phyloP scores from a whole-genome alignment of 2,888 invertebrate genomes.

The Bombylius discolor region DNA sequence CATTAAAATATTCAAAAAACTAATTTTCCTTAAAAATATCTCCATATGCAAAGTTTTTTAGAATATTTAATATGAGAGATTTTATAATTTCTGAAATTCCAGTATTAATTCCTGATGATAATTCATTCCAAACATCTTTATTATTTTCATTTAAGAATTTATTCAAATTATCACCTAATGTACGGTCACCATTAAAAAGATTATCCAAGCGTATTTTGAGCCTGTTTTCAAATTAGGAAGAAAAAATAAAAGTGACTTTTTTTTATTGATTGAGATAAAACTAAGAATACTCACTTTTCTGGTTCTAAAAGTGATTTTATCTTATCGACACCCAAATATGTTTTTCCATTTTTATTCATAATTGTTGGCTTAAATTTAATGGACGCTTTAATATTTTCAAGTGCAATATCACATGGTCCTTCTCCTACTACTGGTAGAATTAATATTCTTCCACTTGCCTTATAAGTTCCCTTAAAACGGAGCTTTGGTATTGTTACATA shows the following conservation, averaged over 20 bases:
- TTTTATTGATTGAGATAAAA: not conserved
- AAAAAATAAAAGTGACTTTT: not conserved
- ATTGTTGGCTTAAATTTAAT: slow-evolving; percentile 30
- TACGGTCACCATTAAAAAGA: slow-evolving; percentile 1
- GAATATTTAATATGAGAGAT: too few relatives aligned
- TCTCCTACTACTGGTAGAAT: slow-evolving; percentile 37
- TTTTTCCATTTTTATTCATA: slow-evolving; percentile 23
- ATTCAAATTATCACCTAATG: not conserved
- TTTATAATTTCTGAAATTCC: slow-evolving; percentile 4
- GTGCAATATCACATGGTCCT: slow-evolving; percentile 29
- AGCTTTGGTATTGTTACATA: slow-evolving; percentile 23
- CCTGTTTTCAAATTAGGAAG: not conserved
- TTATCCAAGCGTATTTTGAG: not conserved
- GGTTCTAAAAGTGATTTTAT: slow-evolving; percentile 30
- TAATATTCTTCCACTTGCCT: slow-evolving; percentile 35
- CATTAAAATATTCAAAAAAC: too few relatives aligned
- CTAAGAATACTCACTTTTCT: slow-evolving; percentile 21
- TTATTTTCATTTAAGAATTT: slow-evolving; percentile 30
- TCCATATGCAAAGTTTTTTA: too few relatives aligned
- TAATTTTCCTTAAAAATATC: too few relatives aligned
- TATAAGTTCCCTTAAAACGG: slow-evolving; percentile 28
- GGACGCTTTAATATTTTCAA: slow-evolving; percentile 28
- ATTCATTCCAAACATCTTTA: slow-evolving; percentile 35
- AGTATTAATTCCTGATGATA: slow-evolving; percentile 28
- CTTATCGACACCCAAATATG: slow-evolving; percentile 26